These are phyloP conservation scores for Drosophila merina DNA, from an alignment of 2,888 invertebrate genomes.

Conservation along the genomic window DNA sequence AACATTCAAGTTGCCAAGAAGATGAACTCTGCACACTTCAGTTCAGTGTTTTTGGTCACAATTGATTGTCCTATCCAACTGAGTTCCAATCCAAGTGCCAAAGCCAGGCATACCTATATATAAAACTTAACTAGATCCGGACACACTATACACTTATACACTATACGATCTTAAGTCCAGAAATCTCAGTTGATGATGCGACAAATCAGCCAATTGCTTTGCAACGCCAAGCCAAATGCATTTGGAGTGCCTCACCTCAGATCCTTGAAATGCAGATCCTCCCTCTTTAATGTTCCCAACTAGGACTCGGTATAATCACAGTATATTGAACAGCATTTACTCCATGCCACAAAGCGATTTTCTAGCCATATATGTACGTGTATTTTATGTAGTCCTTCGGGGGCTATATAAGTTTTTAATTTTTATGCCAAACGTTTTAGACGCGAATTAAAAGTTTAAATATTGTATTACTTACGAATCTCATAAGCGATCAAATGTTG, in stretches of 20 bases:
- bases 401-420: conserved; percentile 53
- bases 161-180: conserved; percentile 18
- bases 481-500: conserved; percentile 47
- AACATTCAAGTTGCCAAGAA: conserved; percentile 42
- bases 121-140: conserved; percentile 5
- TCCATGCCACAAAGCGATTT: conserved; percentile 42
- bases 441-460: conserved; percentile 29
- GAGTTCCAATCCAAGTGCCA: conserved; percentile 33
- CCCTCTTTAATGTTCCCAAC: neutral
- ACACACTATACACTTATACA: conserved; percentile 11
- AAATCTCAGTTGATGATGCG: conserved; percentile 14
- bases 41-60: conserved; percentile 50
- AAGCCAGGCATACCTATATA: conserved; percentile 25
- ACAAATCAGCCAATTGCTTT: conserved; percentile 39
- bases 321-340: conserved; percentile 62
- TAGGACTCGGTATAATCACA: conserved; percentile 20
- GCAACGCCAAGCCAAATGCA: neutral
- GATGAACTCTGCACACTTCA: conserved; percentile 14
- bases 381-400: conserved; percentile 41
- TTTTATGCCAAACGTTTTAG: conserved; percentile 45
- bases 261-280: conserved; percentile 10
- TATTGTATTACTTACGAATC: conserved; percentile 29
- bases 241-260: conserved; percentile 5
- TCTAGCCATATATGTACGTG: conserved; percentile 39
- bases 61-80: conserved; percentile 40